Evolutionary conservation across 1,140 invertebrate species (phyloP), one percentile per base, ranked within the genome.

Genomic region (Parapsyche elsis): DNA sequence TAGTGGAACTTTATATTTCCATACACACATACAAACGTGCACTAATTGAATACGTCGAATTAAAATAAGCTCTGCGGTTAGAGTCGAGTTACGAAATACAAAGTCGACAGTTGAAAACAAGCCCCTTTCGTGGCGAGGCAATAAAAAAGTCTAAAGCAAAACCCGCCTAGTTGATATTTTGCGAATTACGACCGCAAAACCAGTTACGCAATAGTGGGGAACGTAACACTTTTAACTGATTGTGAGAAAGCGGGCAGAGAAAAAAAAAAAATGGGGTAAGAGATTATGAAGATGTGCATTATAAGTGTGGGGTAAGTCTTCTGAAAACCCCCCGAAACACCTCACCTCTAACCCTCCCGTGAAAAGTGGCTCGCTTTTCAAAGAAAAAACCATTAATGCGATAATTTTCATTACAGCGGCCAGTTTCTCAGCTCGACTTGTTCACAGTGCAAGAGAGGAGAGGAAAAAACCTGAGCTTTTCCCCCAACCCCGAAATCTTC

Each of bases 361-460:
- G 16, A 12, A 14, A 38, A 12, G 71, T 45, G 14, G 23, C 38
- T 16, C n/a, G 64, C 26, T 44, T 44, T 44, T 74, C n/a, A 46
- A 74, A 73, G 57, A 21, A 46, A 75, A 57, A 75, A 75, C 73
- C 73, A 75, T 75, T 75, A 75, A 75, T 75, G 73, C 46, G 73
- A 75, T 75, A 75, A 75, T 75, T 75, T 75, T 57, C 73, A 75
- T 75, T 75, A 75, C 45, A 75, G 10, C 73, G 73, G 46, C 46
- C 73, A 23, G 30, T 38, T 73, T 73, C 21, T 67, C 2, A 21
- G 30, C 30, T 38, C 30, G 7, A 38, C 16, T 53, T 53, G 10
- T 53, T 53, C 49, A 26, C 64, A 2, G 64, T 1, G 67, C 10
- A 1, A 71, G 23, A 49, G 23, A 21, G 19, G 14, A 57, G n/a